Evolutionary conservation across 2,113 vertebrate species (phyloP).

Genomic region (Aplodontia rufa): DNA sequence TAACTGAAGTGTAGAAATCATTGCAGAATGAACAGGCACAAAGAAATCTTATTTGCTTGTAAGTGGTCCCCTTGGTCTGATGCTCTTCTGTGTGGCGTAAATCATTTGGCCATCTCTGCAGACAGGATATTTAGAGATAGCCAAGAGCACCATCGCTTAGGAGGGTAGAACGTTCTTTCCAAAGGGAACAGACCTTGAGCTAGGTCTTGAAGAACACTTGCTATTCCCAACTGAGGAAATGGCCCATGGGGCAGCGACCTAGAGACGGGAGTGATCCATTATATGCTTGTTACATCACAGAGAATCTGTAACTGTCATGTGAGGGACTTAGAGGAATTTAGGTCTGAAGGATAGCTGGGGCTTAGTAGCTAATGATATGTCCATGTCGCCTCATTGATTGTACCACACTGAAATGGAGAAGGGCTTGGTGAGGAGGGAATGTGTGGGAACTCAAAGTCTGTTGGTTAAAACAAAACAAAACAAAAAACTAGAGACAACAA

Average conservation of each 20-base stretch:
- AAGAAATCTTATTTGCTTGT: neutral
- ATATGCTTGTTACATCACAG: neutral
- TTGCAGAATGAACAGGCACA: neutral
- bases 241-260: rapidly evolving
- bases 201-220: neutral
- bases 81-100: neutral
- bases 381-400: neutral
- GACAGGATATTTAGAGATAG: neutral
- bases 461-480: neutral
- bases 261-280: neutral
- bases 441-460: neutral
- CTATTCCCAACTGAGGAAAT: neutral
- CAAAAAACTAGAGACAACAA: too few relatives aligned
- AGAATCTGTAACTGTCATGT: neutral
- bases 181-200: neutral
- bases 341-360: neutral
- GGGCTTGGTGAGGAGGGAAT: neutral
- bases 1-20: neutral
- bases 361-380: neutral
- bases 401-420: neutral
- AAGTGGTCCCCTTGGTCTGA: neutral
- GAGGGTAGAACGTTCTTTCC: neutral
- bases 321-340: neutral
- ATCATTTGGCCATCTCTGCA: neutral
- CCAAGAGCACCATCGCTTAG: neutral